A percentile compares a stretch with the other conserved stretches of the same genome.
phyloP scores from a whole-genome alignment of 1,140 invertebrate genomes.

The Oreohelix idahoensis region DNA sequence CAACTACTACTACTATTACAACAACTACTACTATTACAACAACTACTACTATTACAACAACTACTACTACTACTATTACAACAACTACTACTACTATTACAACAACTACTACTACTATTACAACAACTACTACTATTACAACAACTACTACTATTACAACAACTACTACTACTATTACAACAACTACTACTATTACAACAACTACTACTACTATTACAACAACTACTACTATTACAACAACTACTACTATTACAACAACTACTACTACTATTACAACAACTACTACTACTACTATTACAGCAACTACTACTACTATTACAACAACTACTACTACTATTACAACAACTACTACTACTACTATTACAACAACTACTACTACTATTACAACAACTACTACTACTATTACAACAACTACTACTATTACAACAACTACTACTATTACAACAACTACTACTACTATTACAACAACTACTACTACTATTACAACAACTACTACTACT shows the following conservation, averaged over 20 bases:
- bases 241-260: not conserved
- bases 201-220: not conserved
- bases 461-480: conserved; percentile 13
- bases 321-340: not conserved
- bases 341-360: conserved; percentile 23
- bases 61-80: not conserved
- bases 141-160: not conserved
- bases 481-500: conserved; percentile 8
- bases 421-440: not conserved
- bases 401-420: conserved; percentile 32
- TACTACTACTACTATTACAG: not conserved
- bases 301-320: not conserved
- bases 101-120: not conserved
- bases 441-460: conserved; percentile 22
- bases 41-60: not conserved
- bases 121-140: not conserved
- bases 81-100: not conserved
- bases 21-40: not conserved
- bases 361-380: conserved; percentile 6
- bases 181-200: not conserved
- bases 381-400: conserved; percentile 9
- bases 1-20: not conserved
- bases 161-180: not conserved
- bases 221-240: not conserved
- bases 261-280: not conserved